These are phyloP conservation scores for Turritopsis rubra DNA, from an alignment of 30 jellyfish, hydroid and myxozoan species.

Conservation along the genomic window DNA sequence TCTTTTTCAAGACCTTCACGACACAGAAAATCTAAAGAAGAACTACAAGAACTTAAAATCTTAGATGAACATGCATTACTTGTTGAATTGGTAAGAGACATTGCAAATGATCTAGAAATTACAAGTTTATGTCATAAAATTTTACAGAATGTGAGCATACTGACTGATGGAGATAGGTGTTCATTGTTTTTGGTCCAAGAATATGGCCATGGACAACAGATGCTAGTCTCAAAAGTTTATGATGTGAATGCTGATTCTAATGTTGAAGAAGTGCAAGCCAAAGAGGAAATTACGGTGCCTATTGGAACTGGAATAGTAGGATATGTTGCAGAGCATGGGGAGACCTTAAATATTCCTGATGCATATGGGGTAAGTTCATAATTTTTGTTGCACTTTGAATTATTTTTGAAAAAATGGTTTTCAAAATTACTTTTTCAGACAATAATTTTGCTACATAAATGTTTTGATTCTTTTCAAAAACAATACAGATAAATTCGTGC, in stretches of 20 bases:
- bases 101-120: constrained; percentile 78
- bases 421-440: neutral
- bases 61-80: constrained; percentile 84
- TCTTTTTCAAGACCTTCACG: constrained; percentile 73
- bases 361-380: constrained; percentile 76
- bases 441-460: neutral
- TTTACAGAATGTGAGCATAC: constrained; percentile 72
- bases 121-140: constrained; percentile 79
- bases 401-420: neutral
- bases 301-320: constrained; percentile 95
- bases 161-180: constrained; percentile 91
- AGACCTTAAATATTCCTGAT: constrained; percentile 79
- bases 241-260: constrained; percentile 95
- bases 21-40: constrained; percentile 90
- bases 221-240: constrained; percentile 76
- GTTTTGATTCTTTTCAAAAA: neutral
- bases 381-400: neutral
- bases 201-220: constrained; percentile 70
- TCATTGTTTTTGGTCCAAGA: constrained; percentile 86
- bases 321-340: constrained; percentile 86
- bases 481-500: neutral
- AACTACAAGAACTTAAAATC: constrained; percentile 59
- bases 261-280: constrained; percentile 69
- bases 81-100: constrained; percentile 76
- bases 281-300: constrained; percentile 75